These are phyloP conservation scores for Smittia sp. DNA, from an alignment of 2,888 invertebrate species.

Conservation along the genomic window DNA sequence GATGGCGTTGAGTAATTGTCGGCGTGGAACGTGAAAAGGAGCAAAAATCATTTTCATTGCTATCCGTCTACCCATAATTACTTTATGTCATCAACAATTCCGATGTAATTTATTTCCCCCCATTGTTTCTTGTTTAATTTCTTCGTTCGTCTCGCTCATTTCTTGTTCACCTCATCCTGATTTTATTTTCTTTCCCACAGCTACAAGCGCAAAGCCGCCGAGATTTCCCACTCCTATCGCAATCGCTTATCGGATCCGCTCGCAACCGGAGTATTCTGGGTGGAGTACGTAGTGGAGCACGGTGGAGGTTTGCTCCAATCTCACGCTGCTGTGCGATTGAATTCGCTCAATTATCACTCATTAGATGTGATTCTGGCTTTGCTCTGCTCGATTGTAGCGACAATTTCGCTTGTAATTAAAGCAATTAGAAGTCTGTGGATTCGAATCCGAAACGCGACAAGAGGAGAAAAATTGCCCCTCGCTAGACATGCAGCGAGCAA, in stretches of 20 bases:
- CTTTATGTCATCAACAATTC: constrained; percentile 22
- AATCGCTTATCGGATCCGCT: constrained; percentile 57
- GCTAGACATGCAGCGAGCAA: neutral
- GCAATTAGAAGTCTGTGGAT: neutral
- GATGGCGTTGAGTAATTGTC: constrained; percentile 19
- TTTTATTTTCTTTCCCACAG: constrained; percentile 23
- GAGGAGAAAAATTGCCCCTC: neutral
- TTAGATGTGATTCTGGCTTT: constrained; percentile 47
- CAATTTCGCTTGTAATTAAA: constrained; percentile 24
- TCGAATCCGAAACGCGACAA: neutral
- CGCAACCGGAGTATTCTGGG: constrained; percentile 60
- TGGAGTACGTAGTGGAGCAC: constrained; percentile 57
- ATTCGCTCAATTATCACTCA: constrained; percentile 51
- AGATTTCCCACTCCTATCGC: constrained; percentile 57
- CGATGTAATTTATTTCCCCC: neutral
- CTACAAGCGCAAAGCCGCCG: constrained; percentile 50
- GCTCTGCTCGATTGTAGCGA: neutral
- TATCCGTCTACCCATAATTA: constrained; percentile 10
- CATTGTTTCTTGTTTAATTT: constrained; percentile 10
- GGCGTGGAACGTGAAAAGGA: neutral
- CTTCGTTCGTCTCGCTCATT: neutral
- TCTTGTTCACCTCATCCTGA: neutral
- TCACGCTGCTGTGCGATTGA: constrained; percentile 46
- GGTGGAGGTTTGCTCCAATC: constrained; percentile 43
- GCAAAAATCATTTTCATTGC: neutral